Base-by-base conservation (phyloP, 2,888 invertebrate species). In the Epinotia brunnichana region DNA sequence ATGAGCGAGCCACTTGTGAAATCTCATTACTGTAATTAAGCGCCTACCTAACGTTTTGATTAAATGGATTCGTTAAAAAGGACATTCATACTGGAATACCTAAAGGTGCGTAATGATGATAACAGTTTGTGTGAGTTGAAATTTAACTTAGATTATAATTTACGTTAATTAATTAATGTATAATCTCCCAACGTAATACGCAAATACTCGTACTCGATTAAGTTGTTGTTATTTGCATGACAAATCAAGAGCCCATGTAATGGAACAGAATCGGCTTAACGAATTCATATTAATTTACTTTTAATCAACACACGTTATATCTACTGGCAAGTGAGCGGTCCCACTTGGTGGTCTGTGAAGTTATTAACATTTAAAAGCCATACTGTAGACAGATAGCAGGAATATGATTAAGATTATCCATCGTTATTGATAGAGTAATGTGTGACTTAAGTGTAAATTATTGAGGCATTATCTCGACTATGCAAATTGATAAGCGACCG, bases 1-100 rank as follows among this genome's bases (percentile, higher is more conserved):
- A 82, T 78, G 73, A 78, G 76, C 80, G 75, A 67, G 76, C 75
- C 76, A 75, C 78, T 80, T 77, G 76, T 72, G 74, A 73, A 75
- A 78, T 77, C 79, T 83, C 82, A 83, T 84, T 83, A 81, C 78
- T 78, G 78, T 82, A 84, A 86, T 87, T 83, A 84, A 78, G 77
- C 78, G 77, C 78, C 76, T 78, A 81, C 76, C 68, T 73, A n/a
- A 72, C 74, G 70, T 74, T 68, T 73, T 72, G 73, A 73, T 69
- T 62, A 63, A 76, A 75, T 74, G 73, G 76, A 70, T 75, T 77
- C 76, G 73, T 77, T 79, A 80, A 76, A 81, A 76, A 76, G 74
- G 69, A 77, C 74, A 76, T 74, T 69, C 70, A 74, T 59, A 24
- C 48, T 44, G 39, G 51, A 41, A 69, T 53, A n/a, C n/a, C n/a